Base-by-base conservation (phyloP, 92 coral and sea anemone species). In the Meandrina meandrites region DNA sequence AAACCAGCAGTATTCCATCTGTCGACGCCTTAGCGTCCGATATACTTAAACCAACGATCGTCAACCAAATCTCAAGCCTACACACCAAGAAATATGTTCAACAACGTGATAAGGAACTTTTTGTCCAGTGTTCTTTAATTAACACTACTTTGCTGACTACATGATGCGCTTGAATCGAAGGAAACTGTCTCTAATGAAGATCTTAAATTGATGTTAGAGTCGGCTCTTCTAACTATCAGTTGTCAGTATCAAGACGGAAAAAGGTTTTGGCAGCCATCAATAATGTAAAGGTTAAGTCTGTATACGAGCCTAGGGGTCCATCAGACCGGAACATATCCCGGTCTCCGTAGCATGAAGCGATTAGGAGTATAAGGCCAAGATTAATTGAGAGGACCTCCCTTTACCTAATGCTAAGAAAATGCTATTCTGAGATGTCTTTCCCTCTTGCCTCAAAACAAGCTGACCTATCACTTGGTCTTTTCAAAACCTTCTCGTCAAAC, bases 401-500 rank as follows among this genome's bases (percentile, higher is more conserved):
- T 64, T 78, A 21, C 68, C 81, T 28, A 77, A 45, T 76, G 79
- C 57, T 15, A 76, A 45, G 22, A 47, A n/a, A 37, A 22, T 77
- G 62, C 64, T 77, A 3, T 48, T 77, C 21, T 36, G 80, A 64
- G 80, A 50, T 9, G 80, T 48, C 80, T 47, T 77, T 45, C 80
- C 80, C 21, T 47, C 80, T 77, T n/a, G 80, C 62, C 24, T 47
- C 81, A 77, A 77, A 77, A 36, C 64, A 77, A 34, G 81, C 67
- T 53, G 81, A 54, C 66, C 81, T 78, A 12, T 78, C 68, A 30
- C n/a, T 12, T 40, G 47, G 31, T 31, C 30, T n/a, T 45, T 51
- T 14, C 9, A 48, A 48, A 24, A 77, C 51, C 51, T 11, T 47
- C 51, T 47, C 51, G 10, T 47, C 51, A 47, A 47, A 47, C 10